phyloP scores from a whole-genome alignment of 2,113 vertebrate genomes.

The Litocranius walleri region DNA sequence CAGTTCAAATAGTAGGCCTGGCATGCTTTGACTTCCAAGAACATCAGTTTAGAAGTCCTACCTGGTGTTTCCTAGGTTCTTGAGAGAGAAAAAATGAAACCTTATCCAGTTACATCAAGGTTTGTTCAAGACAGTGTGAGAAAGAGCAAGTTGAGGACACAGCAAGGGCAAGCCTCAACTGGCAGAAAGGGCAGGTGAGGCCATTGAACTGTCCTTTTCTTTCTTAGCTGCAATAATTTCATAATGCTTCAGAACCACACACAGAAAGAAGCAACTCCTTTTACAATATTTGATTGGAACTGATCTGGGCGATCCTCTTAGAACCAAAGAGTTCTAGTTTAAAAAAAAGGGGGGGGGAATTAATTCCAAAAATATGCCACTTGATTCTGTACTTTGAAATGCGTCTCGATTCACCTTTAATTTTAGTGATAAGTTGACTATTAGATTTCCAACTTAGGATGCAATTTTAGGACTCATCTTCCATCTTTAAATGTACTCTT shows the following conservation, averaged over 20 bases:
- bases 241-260: background rate
- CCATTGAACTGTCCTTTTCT: conserved; percentile 30
- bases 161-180: background rate
- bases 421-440: background rate
- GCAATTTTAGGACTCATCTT: background rate
- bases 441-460: background rate
- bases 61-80: background rate
- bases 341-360: background rate
- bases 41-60: background rate
- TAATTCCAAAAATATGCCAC: background rate
- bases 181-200: conserved; percentile 3
- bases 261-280: background rate
- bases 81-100: conserved; percentile 47
- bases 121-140: conserved; percentile 25
- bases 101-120: background rate
- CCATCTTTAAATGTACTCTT: background rate
- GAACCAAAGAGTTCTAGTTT: background rate
- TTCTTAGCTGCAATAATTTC: conserved; percentile 7
- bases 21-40: background rate
- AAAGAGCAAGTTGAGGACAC: conserved; percentile 5
- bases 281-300: conserved; percentile 14
- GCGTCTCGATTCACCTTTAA: background rate
- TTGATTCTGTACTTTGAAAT: conserved; percentile 1
- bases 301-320: background rate
- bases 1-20: background rate